phyloP scores from a whole-genome alignment of 1,140 invertebrate species.

The Asbolus verrucosus region DNA sequence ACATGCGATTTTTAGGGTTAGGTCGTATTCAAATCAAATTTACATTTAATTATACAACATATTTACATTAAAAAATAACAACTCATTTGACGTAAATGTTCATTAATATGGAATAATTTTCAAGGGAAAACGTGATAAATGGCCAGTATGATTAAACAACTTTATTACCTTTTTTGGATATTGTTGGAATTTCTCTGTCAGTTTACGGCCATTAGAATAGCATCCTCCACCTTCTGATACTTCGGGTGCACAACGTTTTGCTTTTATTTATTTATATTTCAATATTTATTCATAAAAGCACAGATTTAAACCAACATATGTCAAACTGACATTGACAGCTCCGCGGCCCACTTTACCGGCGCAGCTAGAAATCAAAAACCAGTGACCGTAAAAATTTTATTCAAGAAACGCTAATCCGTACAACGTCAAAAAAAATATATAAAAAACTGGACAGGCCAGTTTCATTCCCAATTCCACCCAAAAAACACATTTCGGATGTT shows the following conservation, averaged over 20 bases:
- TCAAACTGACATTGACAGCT: conserved; percentile 39
- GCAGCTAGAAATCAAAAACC: background rate
- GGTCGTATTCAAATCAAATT: background rate
- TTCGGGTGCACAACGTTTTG: background rate
- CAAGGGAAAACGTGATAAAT: conserved; percentile 11
- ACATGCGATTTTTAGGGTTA: conserved; percentile 5
- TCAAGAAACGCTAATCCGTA: conserved; percentile 8
- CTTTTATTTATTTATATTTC: conserved; percentile 27
- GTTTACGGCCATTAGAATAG: background rate
- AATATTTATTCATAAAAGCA: conserved; percentile 33
- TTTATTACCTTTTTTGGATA: conserved; percentile 4
- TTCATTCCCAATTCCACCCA: conserved; percentile 38
- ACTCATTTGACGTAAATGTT: conserved; percentile 44
- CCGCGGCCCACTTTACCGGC: background rate
- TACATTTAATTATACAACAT: conserved; percentile 8
- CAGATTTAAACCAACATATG: conserved; percentile 40
- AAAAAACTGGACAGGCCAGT: conserved; percentile 29
- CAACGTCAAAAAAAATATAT: conserved; percentile 31
- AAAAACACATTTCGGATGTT: conserved; percentile 24
- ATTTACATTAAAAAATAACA: conserved; percentile 33
- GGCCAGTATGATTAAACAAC: background rate
- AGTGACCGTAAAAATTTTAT: conserved; percentile 7
- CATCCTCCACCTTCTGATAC: background rate
- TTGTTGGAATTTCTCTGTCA: background rate
- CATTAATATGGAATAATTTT: conserved; percentile 16